phyloP scores from a whole-genome alignment of 92 coral and sea anemone species.

The Nematostella vectensis region DNA sequence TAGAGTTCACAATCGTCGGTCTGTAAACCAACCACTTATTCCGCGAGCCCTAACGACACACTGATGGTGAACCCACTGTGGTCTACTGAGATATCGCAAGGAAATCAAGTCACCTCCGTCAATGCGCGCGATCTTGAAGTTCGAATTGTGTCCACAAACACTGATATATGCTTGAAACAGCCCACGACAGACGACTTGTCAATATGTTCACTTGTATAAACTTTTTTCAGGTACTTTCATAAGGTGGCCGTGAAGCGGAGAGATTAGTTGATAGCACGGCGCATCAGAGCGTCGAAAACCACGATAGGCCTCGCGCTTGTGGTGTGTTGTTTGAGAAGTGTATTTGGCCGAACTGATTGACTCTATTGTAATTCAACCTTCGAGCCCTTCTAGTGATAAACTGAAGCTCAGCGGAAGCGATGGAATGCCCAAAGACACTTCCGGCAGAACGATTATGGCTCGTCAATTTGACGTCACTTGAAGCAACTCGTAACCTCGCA shows the following conservation, averaged over 20 bases:
- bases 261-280: neutral
- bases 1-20: constrained; percentile 53
- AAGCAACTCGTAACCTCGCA: constrained; percentile 2
- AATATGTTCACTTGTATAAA: constrained; percentile 28
- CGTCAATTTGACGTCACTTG: constrained; percentile 36
- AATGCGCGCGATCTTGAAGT: constrained; percentile 14
- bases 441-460: constrained; percentile 56
- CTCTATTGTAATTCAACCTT: constrained; percentile 92
- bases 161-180: constrained; percentile 16
- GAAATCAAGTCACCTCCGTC: neutral
- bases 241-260: neutral
- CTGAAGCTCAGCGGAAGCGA: constrained; percentile 66
- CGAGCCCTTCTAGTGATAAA: constrained; percentile 73
- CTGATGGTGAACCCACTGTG: neutral
- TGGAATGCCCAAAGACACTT: constrained; percentile 67
- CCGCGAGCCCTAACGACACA: constrained; percentile 39
- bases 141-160: constrained; percentile 25
- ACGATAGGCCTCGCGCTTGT: constrained; percentile 19
- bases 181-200: constrained; percentile 21
- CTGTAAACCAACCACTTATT: constrained; percentile 47
- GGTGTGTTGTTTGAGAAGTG: constrained; percentile 55
- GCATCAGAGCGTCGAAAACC: neutral
- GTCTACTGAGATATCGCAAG: neutral
- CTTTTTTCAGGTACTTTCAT: constrained; percentile 3
- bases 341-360: constrained; percentile 67